phyloP scores from a whole-genome alignment of 2,113 vertebrate genomes.

The Cyprinus carpio region DNA sequence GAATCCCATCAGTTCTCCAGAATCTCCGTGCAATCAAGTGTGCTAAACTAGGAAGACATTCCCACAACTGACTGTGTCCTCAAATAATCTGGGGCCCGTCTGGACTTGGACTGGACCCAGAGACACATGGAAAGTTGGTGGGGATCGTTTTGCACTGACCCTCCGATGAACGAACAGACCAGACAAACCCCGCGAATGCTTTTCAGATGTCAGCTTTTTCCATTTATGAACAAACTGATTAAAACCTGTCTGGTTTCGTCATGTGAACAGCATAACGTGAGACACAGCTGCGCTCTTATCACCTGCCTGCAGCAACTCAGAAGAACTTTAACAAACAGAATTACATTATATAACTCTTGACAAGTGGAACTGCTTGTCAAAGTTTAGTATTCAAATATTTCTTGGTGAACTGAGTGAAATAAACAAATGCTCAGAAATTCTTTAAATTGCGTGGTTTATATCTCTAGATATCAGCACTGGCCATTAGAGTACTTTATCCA shows the following conservation, averaged over 20 bases:
- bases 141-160: background rate
- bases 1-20: background rate
- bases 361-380: too few relatives aligned
- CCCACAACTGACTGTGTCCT: constrained; percentile 15
- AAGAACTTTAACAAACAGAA: background rate
- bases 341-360: background rate
- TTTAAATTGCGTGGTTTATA: background rate
- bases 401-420: background rate
- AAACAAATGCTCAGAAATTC: background rate
- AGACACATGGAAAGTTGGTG: constrained; percentile 38
- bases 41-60: constrained; percentile 40
- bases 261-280: background rate
- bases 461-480: background rate
- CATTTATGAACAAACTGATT: constrained; percentile 7
- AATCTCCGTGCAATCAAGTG: background rate
- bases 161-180: constrained; percentile 14
- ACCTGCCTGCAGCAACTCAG: background rate
- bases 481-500: background rate
- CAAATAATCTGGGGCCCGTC: constrained; percentile 40
- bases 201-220: constrained; percentile 4
- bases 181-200: background rate
- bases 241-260: background rate
- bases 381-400: background rate
- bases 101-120: constrained; percentile 28
- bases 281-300: background rate